Base-by-base conservation (phyloP, 2,797 vertebrate genomes). In the Pseudochromis fuscus region DNA sequence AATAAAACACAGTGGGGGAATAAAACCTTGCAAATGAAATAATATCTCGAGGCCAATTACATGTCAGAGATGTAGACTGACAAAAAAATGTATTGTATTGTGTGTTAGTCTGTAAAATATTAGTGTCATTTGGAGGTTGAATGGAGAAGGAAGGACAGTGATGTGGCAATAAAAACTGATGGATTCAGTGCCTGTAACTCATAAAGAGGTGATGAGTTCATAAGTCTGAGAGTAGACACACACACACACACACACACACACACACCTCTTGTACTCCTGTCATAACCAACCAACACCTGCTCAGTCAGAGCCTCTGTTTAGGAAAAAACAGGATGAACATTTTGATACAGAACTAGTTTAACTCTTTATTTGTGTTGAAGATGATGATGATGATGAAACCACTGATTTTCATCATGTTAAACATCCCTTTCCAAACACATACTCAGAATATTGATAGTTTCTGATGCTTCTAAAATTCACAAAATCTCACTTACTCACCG, bases 271-370 rank as follows among this genome's bases (percentile, higher is more conserved):
- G 5, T 25, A 38, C 27, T 18, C 16, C 61, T 51, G 53, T 49
- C 64, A 59, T 23, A 59, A 64, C 40, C 64, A 44, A 64, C 48
- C 15, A 51, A 50, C 66, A 61, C 24, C 61, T 70, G 49, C 24
- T 65, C 4, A 18, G 38, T 40, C 16, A 40, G 4, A 40, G 5
- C 38, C 7, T 38, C 10, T 38, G 7, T 30, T 30, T n/a, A 42
- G 19, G 40, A 42, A 19, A 4, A n/a, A 42, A 42, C 18, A n/a
- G 40, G 40, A 42, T 3, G 2, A 3, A 42, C n/a, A 42, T 8
- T 42, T n/a, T 42, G n/a, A 42, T n/a, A n/a, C n/a, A n/a, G n/a
- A n/a, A n/a, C n/a, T n/a, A n/a, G n/a, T n/a, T n/a, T n/a, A n/a
- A n/a, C n/a, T n/a, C n/a, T n/a, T n/a, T n/a, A n/a, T n/a, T n/a